These are phyloP conservation scores for Corythucha ciliata DNA, from an alignment of 2,888 invertebrate genomes.

Conservation along the genomic window DNA sequence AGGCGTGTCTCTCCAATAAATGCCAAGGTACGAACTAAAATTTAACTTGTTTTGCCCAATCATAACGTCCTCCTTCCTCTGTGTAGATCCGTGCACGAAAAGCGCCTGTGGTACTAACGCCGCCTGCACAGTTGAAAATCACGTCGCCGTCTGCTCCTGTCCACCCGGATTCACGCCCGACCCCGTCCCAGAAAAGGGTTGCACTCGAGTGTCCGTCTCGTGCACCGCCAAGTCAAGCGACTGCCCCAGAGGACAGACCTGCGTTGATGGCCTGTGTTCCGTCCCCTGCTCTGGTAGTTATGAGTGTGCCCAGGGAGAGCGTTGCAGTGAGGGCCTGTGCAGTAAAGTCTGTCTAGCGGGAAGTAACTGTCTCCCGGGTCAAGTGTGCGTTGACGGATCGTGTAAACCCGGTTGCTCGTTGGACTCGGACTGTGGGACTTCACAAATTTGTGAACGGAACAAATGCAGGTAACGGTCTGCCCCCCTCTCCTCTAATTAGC, in stretches of 20 bases:
- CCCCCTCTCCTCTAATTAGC: slow-evolving; percentile 1
- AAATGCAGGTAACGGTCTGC: slow-evolving; percentile 51
- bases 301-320: slow-evolving; percentile 73
- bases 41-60: neutral
- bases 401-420: slow-evolving; percentile 75
- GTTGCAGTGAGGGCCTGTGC: slow-evolving; percentile 67
- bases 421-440: slow-evolving; percentile 67
- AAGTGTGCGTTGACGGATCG: slow-evolving; percentile 71
- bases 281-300: slow-evolving; percentile 63
- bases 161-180: slow-evolving; percentile 78
- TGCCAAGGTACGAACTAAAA: slow-evolving; percentile 48
- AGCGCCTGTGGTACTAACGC: slow-evolving; percentile 78
- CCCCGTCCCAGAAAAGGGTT: slow-evolving; percentile 79
- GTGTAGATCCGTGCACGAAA: slow-evolving; percentile 61
- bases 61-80: neutral
- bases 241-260: slow-evolving; percentile 60
- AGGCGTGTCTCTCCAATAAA: slow-evolving; percentile 75
- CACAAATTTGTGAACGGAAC: slow-evolving; percentile 64
- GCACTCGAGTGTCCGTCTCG: slow-evolving; percentile 65
- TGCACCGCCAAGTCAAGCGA: slow-evolving; percentile 57
- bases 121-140: slow-evolving; percentile 63
- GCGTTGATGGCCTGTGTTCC: slow-evolving; percentile 67
- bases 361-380: slow-evolving; percentile 81
- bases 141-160: slow-evolving; percentile 67
- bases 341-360: slow-evolving; percentile 80